Conservation (phyloP, 2,888 invertebrate species). For the Exocentrus adspersus region DNA sequence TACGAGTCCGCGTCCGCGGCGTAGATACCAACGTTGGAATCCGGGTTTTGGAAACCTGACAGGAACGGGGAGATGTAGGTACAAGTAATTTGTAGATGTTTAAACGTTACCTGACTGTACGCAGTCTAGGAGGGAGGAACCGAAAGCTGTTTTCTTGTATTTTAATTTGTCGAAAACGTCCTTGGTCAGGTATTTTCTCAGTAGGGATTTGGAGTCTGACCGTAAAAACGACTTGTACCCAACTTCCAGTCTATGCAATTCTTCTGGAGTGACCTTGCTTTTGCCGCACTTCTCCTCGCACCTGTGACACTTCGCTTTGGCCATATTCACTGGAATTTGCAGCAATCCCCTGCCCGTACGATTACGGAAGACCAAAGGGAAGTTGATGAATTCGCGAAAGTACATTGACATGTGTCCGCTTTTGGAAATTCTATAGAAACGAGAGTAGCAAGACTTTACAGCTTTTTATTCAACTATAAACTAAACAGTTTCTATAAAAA, state of each 20-base stretch:
- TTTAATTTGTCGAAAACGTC: constrained; percentile 68
- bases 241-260: constrained; percentile 64
- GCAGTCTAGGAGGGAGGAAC: constrained; percentile 71
- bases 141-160: constrained; percentile 67
- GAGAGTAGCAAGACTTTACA: neutral
- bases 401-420: neutral
- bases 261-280: constrained; percentile 58
- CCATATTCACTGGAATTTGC: constrained; percentile 32
- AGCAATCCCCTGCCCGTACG: too few species aligned
- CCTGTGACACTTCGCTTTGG: constrained; percentile 50
- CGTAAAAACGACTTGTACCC: constrained; percentile 64
- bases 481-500: neutral
- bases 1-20: constrained; percentile 78
- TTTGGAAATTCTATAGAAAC: constrained; percentile 11
- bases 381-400: neutral
- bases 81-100: neutral
- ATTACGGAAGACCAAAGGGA: too few species aligned
- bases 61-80: too few species aligned
- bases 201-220: constrained; percentile 68
- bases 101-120: constrained; percentile 69
- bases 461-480: neutral
- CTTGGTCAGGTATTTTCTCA: constrained; percentile 71
- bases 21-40: constrained; percentile 74
- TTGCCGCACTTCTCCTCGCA: constrained; percentile 55
- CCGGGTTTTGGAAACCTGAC: constrained; percentile 71